Base-by-base conservation (phyloP, 2,888 invertebrate genomes). In the Cryptophagus acutangulus region DNA sequence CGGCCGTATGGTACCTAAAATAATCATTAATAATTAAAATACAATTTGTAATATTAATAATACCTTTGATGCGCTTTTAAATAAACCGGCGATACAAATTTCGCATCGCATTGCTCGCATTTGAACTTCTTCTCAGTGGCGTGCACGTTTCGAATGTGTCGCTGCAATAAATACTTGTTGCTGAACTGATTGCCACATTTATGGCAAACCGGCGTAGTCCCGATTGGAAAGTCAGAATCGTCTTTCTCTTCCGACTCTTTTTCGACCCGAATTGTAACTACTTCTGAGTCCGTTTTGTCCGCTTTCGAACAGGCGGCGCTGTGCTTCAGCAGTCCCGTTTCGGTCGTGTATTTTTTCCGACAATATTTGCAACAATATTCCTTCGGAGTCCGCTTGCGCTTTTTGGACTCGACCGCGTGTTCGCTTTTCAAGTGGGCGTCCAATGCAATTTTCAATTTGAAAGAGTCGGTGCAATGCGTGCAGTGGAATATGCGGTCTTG, bases 61-160 rank as follows among this genome's bases (percentile, higher is more conserved):
- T 46, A 51, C 51, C 55, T 49, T 43, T 64, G 60, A 40, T 66
- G 66, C 0, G 65, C 63, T 17, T 55, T 58, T 37, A 66, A 46
- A 48, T 66, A 66, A 6, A 63, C 62, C 2, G 55, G 47, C 13
- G 64, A 63, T 1, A 58, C 62, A 45, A 66, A 66, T 39, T 55
- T 55, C 30, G 62, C 58, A 3, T 57, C 54, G 41, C 66, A 66
- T 12, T 55, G 39, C 26, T 65, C 63, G 42, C 66, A 66, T 36
- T 56, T 51, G 40, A 52, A 61, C 15, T 57, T 57, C 38, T 64
- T 66, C 41, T 64, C 65, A 1, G 58, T 62, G 13, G 60, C 60
- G 38, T 66, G 66, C 2, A 66, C 65, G 44, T 65, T 63, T 17
- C 51, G 45, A 6, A 57, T 41, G 38, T 65, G 65, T 6, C 65